Percentiles rank a stretch among this genome's conserved stretches.
Conservation (phyloP, 92 coral and sea anemone species). For the Parazoanthus swiftii region DNA sequence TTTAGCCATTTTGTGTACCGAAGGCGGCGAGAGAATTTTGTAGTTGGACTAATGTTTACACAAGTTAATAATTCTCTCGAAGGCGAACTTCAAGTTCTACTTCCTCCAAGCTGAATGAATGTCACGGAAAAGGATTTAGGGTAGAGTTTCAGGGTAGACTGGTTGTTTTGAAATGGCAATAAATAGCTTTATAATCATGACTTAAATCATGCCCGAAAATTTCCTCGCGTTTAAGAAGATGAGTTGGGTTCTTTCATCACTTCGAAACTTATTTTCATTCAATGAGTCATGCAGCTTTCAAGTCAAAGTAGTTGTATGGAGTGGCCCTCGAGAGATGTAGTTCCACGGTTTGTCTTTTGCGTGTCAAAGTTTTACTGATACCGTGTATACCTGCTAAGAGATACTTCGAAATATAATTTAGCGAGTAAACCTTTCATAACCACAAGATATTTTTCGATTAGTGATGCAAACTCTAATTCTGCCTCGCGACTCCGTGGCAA, state of each 20-base stretch:
- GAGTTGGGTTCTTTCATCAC: conserved; percentile 34
- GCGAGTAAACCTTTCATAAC: conserved; percentile 68
- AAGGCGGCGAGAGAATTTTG: conserved; percentile 73
- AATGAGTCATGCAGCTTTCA: conserved; percentile 46
- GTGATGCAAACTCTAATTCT: conserved; percentile 46
- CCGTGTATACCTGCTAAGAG: conserved; percentile 61
- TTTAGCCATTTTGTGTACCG: conserved; percentile 91
- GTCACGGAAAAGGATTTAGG: conserved; percentile 34
- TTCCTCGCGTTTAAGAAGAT: conserved; percentile 2
- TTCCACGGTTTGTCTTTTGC: conserved; percentile 48
- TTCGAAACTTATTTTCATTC: conserved; percentile 19
- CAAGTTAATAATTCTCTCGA: conserved; percentile 81
- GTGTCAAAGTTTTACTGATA: conserved; percentile 51
- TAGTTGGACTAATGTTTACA: conserved; percentile 84
- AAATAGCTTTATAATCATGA: conserved; percentile 31
- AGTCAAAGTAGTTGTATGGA: conserved; percentile 57
- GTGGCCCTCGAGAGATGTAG: conserved; percentile 61
- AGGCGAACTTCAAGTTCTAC: conserved; percentile 61
- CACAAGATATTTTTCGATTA: conserved; percentile 71
- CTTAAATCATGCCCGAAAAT: conserved; percentile 12
- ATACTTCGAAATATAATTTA: conserved; percentile 67
- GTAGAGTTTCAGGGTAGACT: conserved; percentile 25
- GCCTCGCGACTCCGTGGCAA: conserved; percentile 15
- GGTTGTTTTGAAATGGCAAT: conserved; percentile 36
- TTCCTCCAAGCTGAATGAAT: conserved; percentile 60